Evolutionary conservation across 35 echinoderm and acorn worm genomes (phyloP), one percentile per base, ranked within the genome.

Genomic region (Lytechinus variegatus): DNA sequence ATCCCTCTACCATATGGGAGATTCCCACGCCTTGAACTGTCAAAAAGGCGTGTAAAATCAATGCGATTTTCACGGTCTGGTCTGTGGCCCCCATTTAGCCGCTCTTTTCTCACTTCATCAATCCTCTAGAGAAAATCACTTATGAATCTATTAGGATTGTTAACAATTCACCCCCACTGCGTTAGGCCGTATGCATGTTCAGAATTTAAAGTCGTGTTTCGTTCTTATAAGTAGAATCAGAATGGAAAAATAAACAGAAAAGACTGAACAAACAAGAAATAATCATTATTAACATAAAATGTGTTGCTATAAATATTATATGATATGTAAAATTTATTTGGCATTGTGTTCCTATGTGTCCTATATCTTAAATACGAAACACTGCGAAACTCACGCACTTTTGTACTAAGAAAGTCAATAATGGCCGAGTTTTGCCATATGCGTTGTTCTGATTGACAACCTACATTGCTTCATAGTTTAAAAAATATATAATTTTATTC

Each of bases 11-110:
- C 92, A 93, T 93, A 53, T 93, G 92, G 92, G 27, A 10, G 5
- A 10, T 93, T 93, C 92, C 92, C 92, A 93, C 92, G 54, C 29
- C 52, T 90, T 27, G 88, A 54, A 33, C 54, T 93, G 92, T 57
- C 92, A 27, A 93, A 57, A 93, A 53, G 29, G 92, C 55, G 28
- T 33, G 52, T 28, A 57, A 93, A 93, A 54, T 93, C 92, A 93
- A 93, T 93, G 92, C 52, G 11, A 93, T 93, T 93, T 93, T 57
- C 55, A 57, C 29, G 54, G 53, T 93, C 52, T 52, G 88, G 28
- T 54, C 88, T 29, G 4, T 90, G 9, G 4, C 88, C 52, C n/a
- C 88, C 52, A 52, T 90, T 90, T 90, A 24, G 28, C 88, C 29
- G 88, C 88, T 54, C 52, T 90, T 52, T 90, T 90, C 88, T 52